phyloP scores from a whole-genome alignment of 1,140 invertebrate species.

The Rhysida immarginata region DNA sequence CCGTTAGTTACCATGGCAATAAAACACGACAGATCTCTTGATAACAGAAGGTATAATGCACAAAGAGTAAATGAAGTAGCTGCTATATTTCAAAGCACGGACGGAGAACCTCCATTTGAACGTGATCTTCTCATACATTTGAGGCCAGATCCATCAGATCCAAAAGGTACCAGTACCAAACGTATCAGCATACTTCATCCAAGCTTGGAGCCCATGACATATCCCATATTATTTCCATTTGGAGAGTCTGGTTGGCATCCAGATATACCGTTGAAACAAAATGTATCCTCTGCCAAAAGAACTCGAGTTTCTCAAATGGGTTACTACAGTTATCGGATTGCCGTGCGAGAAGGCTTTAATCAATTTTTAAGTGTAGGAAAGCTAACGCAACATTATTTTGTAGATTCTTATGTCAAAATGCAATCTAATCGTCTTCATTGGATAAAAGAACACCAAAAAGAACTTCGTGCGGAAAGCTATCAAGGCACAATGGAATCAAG shows the following conservation, averaged over 20 bases:
- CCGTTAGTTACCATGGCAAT: too few species aligned
- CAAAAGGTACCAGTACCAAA: not conserved
- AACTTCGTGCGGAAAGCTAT: constrained; percentile 33
- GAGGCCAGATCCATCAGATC: not conserved
- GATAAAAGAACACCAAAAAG: constrained; percentile 31
- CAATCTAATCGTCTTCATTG: constrained; percentile 30
- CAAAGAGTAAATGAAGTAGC: too few species aligned
- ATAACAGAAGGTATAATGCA: too few species aligned
- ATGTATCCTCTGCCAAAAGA: not conserved
- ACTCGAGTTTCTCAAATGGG: not conserved
- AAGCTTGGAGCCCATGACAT: not conserved
- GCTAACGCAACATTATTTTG: constrained; percentile 27
- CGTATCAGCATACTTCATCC: not conserved
- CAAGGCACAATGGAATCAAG: too few species aligned
- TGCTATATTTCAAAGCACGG: not conserved
- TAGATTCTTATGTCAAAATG: constrained; percentile 36
- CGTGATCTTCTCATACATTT: not conserved
- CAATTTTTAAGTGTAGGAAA: constrained; percentile 12
- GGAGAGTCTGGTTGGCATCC: not conserved
- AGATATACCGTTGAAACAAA: not conserved
- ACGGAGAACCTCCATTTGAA: not conserved
- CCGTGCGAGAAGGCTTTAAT: constrained; percentile 14
- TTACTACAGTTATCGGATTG: not conserved
- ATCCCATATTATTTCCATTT: not conserved
- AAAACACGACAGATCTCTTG: too few species aligned